Evolutionary conservation across 2,113 vertebrate species (phyloP).

Genomic region (Garra rufa): DNA sequence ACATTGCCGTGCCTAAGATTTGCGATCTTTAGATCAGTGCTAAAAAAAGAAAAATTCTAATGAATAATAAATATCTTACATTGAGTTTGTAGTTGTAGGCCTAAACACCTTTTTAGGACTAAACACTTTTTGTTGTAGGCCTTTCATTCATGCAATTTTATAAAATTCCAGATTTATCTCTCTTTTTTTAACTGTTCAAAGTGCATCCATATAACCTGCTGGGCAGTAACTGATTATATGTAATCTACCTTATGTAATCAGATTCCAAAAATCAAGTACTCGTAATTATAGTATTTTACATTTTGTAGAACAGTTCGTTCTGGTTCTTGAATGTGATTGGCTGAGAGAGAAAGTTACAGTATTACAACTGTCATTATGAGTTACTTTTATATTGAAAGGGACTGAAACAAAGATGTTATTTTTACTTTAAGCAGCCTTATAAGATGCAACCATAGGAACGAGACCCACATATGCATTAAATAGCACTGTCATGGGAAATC

Average conservation of each 20-base stretch:
- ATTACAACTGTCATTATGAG: too few species aligned
- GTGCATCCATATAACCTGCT: background rate
- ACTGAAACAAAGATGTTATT: too few species aligned
- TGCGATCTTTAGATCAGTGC: background rate
- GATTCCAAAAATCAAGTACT: background rate
- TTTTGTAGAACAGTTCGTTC: background rate
- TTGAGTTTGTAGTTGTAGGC: background rate
- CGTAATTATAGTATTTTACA: background rate
- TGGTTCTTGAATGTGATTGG: background rate
- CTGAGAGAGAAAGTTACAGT: too few species aligned
- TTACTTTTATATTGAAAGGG: too few species aligned
- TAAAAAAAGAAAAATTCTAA: background rate
- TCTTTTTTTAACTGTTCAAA: background rate
- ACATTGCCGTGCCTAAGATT: slow-evolving; percentile 6
- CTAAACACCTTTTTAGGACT: background rate
- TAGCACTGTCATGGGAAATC: too few species aligned
- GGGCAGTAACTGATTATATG: background rate
- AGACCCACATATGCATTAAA: too few species aligned
- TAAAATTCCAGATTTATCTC: background rate
- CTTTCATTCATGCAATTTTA: background rate
- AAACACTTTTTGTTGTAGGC: background rate
- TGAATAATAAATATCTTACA: background rate
- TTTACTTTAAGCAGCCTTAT: too few species aligned
- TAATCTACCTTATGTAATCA: background rate
- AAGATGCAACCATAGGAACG: too few species aligned